These are phyloP conservation scores for Dipodomys spectabilis DNA, from an alignment of 2,113 vertebrate genomes.

Conservation along the genomic window DNA sequence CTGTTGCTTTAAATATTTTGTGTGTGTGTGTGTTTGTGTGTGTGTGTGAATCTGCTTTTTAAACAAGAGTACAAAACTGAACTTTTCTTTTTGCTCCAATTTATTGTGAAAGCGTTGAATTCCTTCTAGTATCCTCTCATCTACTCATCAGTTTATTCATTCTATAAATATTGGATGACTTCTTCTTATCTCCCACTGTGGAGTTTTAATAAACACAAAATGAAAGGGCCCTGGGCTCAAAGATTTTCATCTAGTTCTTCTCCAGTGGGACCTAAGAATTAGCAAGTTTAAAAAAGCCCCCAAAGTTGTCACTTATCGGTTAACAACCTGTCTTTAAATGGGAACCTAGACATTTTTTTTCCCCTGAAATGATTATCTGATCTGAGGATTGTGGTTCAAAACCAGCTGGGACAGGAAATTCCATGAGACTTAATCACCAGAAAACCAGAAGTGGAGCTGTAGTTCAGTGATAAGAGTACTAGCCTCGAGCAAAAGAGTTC, in stretches of 20 bases:
- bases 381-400: too few relatives aligned
- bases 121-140: not conserved
- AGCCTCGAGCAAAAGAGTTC: too few relatives aligned
- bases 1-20: not conserved
- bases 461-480: too few relatives aligned
- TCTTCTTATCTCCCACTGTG: not conserved
- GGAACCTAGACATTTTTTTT: not conserved
- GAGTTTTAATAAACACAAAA: slow-evolving; percentile 11
- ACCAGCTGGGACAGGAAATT: too few relatives aligned
- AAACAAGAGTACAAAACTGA: not conserved
- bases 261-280: too few relatives aligned
- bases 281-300: not conserved
- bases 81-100: not conserved
- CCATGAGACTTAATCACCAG: too few relatives aligned
- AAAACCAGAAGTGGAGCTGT: too few relatives aligned
- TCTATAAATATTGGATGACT: not conserved
- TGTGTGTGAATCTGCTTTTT: slow-evolving; percentile 10
- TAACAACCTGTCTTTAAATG: not conserved
- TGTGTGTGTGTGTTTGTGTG: not conserved
- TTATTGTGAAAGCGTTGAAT: not conserved
- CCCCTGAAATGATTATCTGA: not conserved
- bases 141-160: not conserved
- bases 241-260: not conserved
- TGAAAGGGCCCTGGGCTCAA: not conserved
- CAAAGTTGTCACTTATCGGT: not conserved